Evolutionary conservation across 2,797 vertebrate genomes (phyloP).

Genomic region (Galago senegalensis): DNA sequence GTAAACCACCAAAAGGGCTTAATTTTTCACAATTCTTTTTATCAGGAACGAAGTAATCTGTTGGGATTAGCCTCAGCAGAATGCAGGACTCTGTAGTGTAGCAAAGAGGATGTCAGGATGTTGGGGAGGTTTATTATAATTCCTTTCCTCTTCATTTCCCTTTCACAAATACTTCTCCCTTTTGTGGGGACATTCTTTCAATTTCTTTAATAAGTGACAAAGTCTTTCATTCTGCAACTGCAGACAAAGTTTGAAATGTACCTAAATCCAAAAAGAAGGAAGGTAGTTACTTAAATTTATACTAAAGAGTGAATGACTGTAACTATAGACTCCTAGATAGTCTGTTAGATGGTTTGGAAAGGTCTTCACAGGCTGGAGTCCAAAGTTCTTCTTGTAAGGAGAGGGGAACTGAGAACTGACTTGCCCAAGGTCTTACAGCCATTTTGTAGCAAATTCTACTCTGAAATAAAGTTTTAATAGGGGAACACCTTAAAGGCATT

Average conservation of each 20-base stretch:
- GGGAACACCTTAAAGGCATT: background rate
- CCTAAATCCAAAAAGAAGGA: slow-evolving; percentile 40
- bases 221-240: slow-evolving; percentile 22
- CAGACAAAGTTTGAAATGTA: slow-evolving; percentile 54
- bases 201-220: slow-evolving; percentile 59
- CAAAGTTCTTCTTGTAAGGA: slow-evolving; percentile 53
- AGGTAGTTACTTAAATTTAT: slow-evolving; percentile 42
- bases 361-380: background rate
- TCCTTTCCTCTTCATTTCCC: slow-evolving; percentile 8
- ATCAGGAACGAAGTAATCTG: slow-evolving; percentile 47
- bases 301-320: slow-evolving; percentile 58
- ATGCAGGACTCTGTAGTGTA: background rate
- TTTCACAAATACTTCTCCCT: slow-evolving; percentile 57
- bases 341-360: slow-evolving; percentile 56
- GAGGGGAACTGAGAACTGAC: slow-evolving; percentile 22
- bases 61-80: slow-evolving; percentile 63
- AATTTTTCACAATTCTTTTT: slow-evolving; percentile 57
- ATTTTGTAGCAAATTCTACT: slow-evolving; percentile 46
- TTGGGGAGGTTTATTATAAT: slow-evolving; percentile 42
- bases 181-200: background rate
- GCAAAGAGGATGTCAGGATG: slow-evolving; percentile 49
- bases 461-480: slow-evolving; percentile 32
- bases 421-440: slow-evolving; percentile 31
- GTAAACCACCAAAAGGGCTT: slow-evolving; percentile 12
- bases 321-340: background rate